Evolutionary conservation across 2,888 invertebrate species (phyloP), one percentile per base, ranked within the genome.

Genomic region (Trilocha varians): DNA sequence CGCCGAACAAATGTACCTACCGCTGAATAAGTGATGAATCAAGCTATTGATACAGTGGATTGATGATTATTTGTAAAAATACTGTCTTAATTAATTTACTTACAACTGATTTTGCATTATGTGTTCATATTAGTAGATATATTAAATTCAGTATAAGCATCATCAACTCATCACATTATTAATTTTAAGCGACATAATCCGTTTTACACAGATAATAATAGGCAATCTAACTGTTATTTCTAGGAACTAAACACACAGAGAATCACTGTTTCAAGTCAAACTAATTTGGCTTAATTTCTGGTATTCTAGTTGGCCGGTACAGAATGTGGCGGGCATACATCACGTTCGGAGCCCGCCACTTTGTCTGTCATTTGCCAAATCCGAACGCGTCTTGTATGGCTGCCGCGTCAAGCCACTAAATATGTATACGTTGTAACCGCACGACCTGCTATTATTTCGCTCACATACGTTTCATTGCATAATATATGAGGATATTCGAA

Each of bases 361-460:
- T 76, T 76, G 75, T 77, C 72, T 69, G 71, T 71, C 72, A 75
- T 75, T 74, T 76, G 70, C 65, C 76, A 73, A 74, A 71, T 70
- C 61, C 63, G 57, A 65, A 75, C 71, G 70, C 66, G 63, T 57
- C 61, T 58, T 57, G 67, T 68, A 71, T 71, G 57, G 64, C 59
- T 61, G 48, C 52, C 48, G 55, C 59, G 59, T 52, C 25, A 25
- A 16, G 35, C 16, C 35, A 9, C 15, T 35, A 15, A 35, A 35
- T 35, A 35, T 35, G 35, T 35, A 35, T 35, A 14, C 35, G 35
- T n/a, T 36, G 17, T 39, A 34, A 33, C 34, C 16, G 18, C 39
- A 13, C 34, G 14, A 34, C 17, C 17, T 18, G 18, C 13, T 39
- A 18, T 34, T 39, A 39, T 39, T 39, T 39, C n/a, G 34, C 39